Evolutionary conservation across 2,888 invertebrate species (phyloP), one percentile per base, ranked within the genome.

Genomic region (Eristalis pertinax): DNA sequence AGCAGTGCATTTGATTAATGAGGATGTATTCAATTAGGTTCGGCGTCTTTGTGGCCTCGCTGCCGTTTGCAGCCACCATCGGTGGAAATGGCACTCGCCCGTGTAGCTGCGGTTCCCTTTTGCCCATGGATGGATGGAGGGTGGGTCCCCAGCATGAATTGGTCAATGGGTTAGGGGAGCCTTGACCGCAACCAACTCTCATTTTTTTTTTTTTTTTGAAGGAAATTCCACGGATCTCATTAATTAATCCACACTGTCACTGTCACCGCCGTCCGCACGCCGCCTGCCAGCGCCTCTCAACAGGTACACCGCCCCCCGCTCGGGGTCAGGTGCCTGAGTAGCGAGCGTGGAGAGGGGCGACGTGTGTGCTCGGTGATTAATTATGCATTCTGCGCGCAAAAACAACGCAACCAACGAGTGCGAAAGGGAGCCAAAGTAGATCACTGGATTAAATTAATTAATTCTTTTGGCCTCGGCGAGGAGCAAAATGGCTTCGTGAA

Each of bases 21-120:
- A 81, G 85, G 85, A 85, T 85, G 81, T 81, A 81, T 85, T 81
- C 85, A 85, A 85, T 85, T 85, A 84, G 67, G 63, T 43, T 72
- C 58, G 62, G 56, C 60, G 2, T 69, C 24, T 29, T 58, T 74
- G n/a, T 60, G 15, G n/a, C 5, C n/a, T 50, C 60, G 29, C 62
- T 56, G 56, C 15, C 1, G 24, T 22, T 22, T 22, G 22, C 43
- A 50, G 43, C n/a, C 43, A 50, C n/a, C 43, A n/a, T n/a, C 50
- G 26, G 60, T 26, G 1, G 32, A 32, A 8, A 26, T 24, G 5
- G 24, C 35, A 38, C 32, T 32, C 32, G 32, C 7, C 32, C 7
- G 32, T 32, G 22, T 56, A 29, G 56, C 50, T 69, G 26, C n/a
- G 26, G 7, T 32, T 32, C 32, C 32, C 4, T 32, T 32, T 32